Conservation (phyloP, 2,113 vertebrate genomes). For the Rattus rattus region DNA sequence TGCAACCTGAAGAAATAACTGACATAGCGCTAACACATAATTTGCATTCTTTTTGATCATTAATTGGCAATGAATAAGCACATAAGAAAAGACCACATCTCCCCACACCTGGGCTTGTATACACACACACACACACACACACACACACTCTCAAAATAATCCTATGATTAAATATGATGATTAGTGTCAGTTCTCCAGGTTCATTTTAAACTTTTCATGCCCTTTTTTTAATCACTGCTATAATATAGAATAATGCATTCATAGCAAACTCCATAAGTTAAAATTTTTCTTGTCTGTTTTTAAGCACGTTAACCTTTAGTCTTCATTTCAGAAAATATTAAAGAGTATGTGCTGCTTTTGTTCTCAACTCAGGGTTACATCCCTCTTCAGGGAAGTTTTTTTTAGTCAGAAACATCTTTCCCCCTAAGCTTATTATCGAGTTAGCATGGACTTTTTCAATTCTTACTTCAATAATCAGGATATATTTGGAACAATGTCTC, state of each 20-base stretch:
- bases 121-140: not conserved
- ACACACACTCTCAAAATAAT: not conserved
- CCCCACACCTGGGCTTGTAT: not conserved
- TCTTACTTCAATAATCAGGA: conserved; percentile 55
- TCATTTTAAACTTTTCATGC: not conserved
- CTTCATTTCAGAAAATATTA: conserved; percentile 38
- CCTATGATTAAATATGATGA: not conserved
- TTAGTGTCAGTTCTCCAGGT: not conserved
- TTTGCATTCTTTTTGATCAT: not conserved
- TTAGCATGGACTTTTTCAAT: conserved; percentile 37
- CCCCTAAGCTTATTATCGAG: conserved; percentile 55
- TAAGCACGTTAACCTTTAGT: not conserved
- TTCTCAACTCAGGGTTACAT: conserved; percentile 47
- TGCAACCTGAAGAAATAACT: not conserved
- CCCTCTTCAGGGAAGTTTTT: conserved; percentile 64
- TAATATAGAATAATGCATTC: not conserved
- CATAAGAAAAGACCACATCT: not conserved
- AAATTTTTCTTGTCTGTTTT: conserved; percentile 22
- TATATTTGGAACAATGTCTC: not conserved
- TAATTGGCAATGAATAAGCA: not conserved
- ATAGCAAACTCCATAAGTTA: not conserved
- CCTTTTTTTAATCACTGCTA: not conserved
- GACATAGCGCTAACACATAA: not conserved
- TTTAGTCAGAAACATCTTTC: conserved; percentile 52
- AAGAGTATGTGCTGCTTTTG: conserved; percentile 21